Evolutionary conservation across 2,113 vertebrate species (phyloP), one percentile per base, ranked within the genome.

Genomic region (Ramphastos sulfuratus): DNA sequence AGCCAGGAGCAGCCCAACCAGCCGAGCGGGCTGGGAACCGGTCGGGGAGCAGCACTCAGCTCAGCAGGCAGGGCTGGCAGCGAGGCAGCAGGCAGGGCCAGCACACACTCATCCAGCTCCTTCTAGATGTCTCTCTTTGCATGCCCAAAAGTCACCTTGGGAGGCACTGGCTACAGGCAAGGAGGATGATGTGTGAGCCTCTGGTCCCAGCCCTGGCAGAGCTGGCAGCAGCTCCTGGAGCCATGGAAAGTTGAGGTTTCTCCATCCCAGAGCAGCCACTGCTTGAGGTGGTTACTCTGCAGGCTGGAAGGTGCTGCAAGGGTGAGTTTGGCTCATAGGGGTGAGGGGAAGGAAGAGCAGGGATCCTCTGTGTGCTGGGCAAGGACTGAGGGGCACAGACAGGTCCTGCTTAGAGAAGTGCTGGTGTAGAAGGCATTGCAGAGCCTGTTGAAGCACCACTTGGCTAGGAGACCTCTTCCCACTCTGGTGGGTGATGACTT

Each of bases 1-100:
- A 42, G 42, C 42, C 42, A 42, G 50, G 0, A 1, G 58, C 0
- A 1, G 48, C 75, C 85, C 94, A 95, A 96, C 96, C 92, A 90
- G 96, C 76, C 28, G 1, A 10, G 93, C 96, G 77, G 80, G 96
- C 17, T 91, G 13, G 72, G 33, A 96, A 96, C 96, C 61, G 3
- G 95, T 93, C 82, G 48, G 80, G 94, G 83, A 91, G 92, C 69
- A 52, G 90, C 1, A 2, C 90, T 96, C 15, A 18, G 39, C 78
- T 61, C 1, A 3, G 77, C 6, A 65, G 73, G 73, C 70, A 75
- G 83, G 88, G 88, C 93, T 92, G 90, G 76, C 20, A 93, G 67
- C 1, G 0, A 72, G 85, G 56, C 75, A 88, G 10, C 0, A 12
- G 87, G 42, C 61, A 89, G 30, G 33, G 13, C 75, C 25, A 59